Percentiles rank a stretch among this genome's conserved stretches.
Evolutionary conservation across 1,140 invertebrate genomes (phyloP).

Genomic region (Musca vetustissima): DNA sequence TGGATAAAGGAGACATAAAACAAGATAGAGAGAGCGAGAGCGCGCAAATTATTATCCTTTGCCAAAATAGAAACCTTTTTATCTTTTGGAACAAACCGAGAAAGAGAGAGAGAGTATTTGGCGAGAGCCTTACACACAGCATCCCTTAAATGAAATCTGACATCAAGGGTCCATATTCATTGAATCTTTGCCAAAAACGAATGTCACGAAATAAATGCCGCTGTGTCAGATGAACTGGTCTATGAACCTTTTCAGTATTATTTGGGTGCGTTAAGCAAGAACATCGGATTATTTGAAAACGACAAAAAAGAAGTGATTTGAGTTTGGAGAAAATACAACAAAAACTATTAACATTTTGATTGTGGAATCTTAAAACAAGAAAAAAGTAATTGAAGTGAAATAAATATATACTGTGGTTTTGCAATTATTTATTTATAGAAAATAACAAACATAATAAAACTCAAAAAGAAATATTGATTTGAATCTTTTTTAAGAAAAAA

Average conservation of each 20-base stretch:
- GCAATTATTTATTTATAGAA: no score
- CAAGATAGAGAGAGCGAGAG: no score
- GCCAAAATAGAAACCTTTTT: no score
- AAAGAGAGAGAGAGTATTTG: no score
- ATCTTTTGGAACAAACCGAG: no score
- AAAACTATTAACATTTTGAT: neutral
- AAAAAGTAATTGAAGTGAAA: neutral
- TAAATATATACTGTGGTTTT: no score
- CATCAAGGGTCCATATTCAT: neutral
- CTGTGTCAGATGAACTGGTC: conserved; percentile 7
- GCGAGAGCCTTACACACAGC: neutral
- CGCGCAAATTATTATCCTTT: no score
- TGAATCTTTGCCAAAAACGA: neutral
- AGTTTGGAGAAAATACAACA: neutral
- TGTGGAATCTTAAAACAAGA: neutral
- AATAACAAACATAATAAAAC: no score
- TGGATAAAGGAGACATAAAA: no score
- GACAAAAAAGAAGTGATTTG: neutral
- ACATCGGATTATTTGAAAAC: neutral
- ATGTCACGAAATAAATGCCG: neutral
- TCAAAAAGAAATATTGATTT: neutral
- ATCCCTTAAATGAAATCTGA: conserved; percentile 7
- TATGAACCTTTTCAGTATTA: conserved; percentile 8
- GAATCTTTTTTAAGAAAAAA: neutral
- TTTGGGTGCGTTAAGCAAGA: conserved; percentile 15